These are phyloP conservation scores for Orthosia gracilis DNA, from an alignment of 2,888 invertebrate species.

Conservation along the genomic window DNA sequence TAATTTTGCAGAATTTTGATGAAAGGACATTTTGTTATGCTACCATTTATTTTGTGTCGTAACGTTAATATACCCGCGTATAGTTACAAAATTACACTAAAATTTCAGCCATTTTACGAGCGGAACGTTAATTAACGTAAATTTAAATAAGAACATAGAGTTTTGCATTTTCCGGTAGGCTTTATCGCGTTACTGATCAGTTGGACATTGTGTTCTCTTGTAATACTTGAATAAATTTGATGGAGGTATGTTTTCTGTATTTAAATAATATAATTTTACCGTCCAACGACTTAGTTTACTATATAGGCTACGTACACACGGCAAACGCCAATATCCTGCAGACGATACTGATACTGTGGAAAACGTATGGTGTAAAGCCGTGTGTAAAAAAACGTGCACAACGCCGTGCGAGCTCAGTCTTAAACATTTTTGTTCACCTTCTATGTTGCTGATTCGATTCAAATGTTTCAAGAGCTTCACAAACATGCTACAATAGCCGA, in stretches of 20 bases:
- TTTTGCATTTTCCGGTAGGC: slow-evolving; percentile 7
- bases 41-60: slow-evolving; percentile 16
- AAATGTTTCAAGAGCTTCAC: neutral
- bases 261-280: neutral
- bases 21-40: slow-evolving; percentile 29
- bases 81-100: slow-evolving; percentile 19
- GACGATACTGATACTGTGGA: no score
- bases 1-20: slow-evolving; percentile 66
- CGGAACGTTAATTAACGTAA: slow-evolving; percentile 10
- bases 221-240: slow-evolving; percentile 1
- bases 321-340: no score
- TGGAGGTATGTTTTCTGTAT: neutral
- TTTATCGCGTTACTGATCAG: slow-evolving; percentile 1
- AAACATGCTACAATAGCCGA: slow-evolving; percentile 2
- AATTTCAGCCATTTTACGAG: slow-evolving; percentile 12
- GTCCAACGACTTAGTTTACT: neutral
- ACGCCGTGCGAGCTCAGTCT: no score
- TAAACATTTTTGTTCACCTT: neutral
- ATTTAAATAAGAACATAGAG: slow-evolving; percentile 8
- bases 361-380: no score
- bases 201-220: slow-evolving; percentile 18
- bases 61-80: slow-evolving; percentile 12
- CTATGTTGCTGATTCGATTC: neutral
- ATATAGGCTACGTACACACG: no score
- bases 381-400: no score